Base-by-base conservation (phyloP, 2,113 vertebrate species). In the Aegotheles bennettii region DNA sequence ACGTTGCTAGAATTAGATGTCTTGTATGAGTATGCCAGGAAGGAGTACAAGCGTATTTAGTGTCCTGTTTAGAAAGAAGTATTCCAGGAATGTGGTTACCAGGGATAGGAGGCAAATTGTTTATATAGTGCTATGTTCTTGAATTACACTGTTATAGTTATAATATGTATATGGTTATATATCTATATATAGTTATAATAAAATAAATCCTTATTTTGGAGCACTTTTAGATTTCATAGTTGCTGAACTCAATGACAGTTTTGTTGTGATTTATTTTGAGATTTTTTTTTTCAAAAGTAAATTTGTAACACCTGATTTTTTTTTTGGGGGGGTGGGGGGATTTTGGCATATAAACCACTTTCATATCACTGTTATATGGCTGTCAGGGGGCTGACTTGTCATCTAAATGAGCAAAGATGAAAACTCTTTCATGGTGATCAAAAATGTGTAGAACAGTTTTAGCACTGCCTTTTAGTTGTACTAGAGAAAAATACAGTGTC, bases 91-190 rank as follows among this genome's bases (percentile, higher is more conserved):
- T 96, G 90, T 82, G 56, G n/a, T 89, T 97, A 89, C 83, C 96
- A 90, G 59, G 64, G 36, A 93, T 94, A 91, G 87, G 85, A 97
- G 68, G 82, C 74, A 97, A 90, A 92, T 97, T 96, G 84, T 92
- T 91, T 76, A 42, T 65, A 38, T 15, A 95, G 75, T 83, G 76
- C 65, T 87, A 6, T 95, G 71, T 93, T 88, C 85, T 95, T 96
- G 80, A 96, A 94, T 98, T 97, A 86, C 75, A 89, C 80, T 96
- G 47, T 94, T 94, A 97, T 97, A n/a, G n/a, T n/a, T n/a, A n/a
- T n/a, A n/a, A n/a, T n/a, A n/a, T n/a, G n/a, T n/a, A n/a, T n/a
- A n/a, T n/a, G n/a, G n/a, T n/a, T n/a, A n/a, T n/a, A n/a, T n/a
- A n/a, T n/a, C n/a, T n/a, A n/a, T n/a, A n/a, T n/a, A n/a, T 96